Percentiles rank a stretch among this genome's conserved stretches.
Evolutionary conservation across 2,888 invertebrate species (phyloP).

Genomic region (Lysandra bellargus): DNA sequence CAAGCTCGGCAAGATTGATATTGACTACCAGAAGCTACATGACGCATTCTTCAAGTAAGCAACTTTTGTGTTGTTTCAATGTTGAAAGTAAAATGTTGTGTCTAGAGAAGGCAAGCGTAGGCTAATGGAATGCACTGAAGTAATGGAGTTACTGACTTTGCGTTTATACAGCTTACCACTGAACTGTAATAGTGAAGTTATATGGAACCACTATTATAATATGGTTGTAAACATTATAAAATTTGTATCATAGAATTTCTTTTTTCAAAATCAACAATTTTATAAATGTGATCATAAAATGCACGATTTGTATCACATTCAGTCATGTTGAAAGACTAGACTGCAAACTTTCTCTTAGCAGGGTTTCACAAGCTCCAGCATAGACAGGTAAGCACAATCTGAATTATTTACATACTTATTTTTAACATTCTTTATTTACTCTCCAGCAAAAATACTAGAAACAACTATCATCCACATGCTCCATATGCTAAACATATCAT

Average conservation of each 20-base stretch:
- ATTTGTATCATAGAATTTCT: background rate
- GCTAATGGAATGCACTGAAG: no score
- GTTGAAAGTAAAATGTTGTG: no score
- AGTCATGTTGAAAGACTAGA: conserved; percentile 55
- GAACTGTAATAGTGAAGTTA: no score
- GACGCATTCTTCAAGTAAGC: conserved; percentile 97
- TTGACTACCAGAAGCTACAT: conserved; percentile 99
- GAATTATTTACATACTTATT: no score
- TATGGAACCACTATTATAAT: no score
- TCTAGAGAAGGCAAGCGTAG: no score
- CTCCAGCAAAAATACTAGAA: no score
- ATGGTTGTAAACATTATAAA: background rate
- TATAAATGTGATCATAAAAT: conserved; percentile 40
- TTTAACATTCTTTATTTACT: no score
- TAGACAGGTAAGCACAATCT: background rate
- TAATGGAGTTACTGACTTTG: no score
- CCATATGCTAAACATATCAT: no score
- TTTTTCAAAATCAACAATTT: conserved; percentile 32
- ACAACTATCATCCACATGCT: no score
- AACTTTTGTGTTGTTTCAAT: background rate
- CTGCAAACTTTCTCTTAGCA: conserved; percentile 19
- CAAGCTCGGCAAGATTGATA: conserved; percentile 99
- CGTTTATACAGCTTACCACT: no score
- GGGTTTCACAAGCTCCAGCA: background rate
- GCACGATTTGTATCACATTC: conserved; percentile 47